phyloP scores from a whole-genome alignment of 2,888 invertebrate genomes.

The Callyntrura guangdongensis region DNA sequence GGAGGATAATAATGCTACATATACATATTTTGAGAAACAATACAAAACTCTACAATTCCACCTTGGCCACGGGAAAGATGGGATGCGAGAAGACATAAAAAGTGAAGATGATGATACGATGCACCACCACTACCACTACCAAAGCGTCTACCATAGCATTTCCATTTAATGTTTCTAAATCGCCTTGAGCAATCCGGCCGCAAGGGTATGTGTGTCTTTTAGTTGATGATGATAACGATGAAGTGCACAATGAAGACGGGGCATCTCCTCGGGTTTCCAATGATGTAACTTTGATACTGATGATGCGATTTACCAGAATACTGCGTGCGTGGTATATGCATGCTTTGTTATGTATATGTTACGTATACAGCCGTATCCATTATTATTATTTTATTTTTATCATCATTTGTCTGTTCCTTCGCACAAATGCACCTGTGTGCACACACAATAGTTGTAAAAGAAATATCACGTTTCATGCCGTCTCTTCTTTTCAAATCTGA shows the following conservation, averaged over 20 bases:
- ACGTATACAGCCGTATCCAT: background rate
- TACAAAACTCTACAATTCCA: constrained; percentile 14
- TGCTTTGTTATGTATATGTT: background rate
- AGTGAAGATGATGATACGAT: constrained; percentile 28
- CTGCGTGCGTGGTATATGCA: background rate
- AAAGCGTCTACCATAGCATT: background rate
- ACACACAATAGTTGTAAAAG: background rate
- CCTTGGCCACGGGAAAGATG: background rate
- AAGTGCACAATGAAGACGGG: constrained; percentile 29
- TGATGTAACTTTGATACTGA: constrained; percentile 59
- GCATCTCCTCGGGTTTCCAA: constrained; percentile 35
- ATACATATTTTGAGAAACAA: background rate
- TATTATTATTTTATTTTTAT: no score
- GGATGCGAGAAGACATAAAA: background rate
- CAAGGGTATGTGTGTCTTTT: constrained; percentile 1
- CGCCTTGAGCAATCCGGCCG: constrained; percentile 29
- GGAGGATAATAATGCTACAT: constrained; percentile 24
- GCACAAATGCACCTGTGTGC: constrained; percentile 23
- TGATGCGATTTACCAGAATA: background rate
- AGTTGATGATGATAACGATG: constrained; percentile 9
- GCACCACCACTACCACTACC: constrained; percentile 24
- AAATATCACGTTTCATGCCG: constrained; percentile 19
- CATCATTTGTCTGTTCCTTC: constrained; percentile 6
- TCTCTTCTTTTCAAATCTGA: constrained; percentile 16
- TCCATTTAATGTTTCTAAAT: background rate